Percentiles rank a stretch among this genome's conserved stretches.
Evolutionary conservation across 2,113 vertebrate genomes (phyloP).

Genomic region (Tapirus terrestris): DNA sequence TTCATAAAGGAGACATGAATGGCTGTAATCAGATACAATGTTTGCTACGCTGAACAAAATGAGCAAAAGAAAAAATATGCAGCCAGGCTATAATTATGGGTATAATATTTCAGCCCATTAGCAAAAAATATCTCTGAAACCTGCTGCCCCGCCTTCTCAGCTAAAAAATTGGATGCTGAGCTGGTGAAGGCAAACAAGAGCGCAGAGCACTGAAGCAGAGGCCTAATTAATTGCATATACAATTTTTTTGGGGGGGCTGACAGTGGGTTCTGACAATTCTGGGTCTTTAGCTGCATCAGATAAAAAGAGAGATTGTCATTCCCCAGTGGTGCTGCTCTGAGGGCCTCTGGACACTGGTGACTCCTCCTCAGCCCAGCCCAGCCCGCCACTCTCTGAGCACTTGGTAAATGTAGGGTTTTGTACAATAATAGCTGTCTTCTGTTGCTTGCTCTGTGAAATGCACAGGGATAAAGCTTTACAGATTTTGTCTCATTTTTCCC

Average conservation of each 20-base stretch:
- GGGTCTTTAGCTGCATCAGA: not conserved
- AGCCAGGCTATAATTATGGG: conserved; percentile 80
- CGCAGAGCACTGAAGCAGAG: conserved; percentile 13
- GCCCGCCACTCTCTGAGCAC: not conserved
- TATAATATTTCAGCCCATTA: conserved; percentile 83
- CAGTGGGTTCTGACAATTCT: conserved; percentile 35
- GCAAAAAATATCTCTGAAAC: conserved; percentile 81
- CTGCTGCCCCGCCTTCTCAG: conserved; percentile 71
- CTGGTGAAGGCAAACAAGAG: conserved; percentile 44
- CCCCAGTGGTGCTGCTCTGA: not conserved
- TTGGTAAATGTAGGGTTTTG: not conserved
- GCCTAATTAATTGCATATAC: conserved; percentile 69
- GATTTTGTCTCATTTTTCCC: not conserved
- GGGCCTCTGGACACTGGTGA: not conserved
- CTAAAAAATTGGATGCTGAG: conserved; percentile 64
- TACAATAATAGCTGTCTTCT: not conserved
- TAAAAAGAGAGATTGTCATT: not conserved
- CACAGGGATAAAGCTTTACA: not conserved
- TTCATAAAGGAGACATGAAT: conserved; percentile 78
- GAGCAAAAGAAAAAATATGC: conserved; percentile 73
- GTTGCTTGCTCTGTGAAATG: not conserved
- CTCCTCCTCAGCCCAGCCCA: not conserved
- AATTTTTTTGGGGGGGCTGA: not conserved
- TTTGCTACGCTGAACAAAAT: conserved; percentile 79
- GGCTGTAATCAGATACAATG: conserved; percentile 81